phyloP scores from a whole-genome alignment of 2,113 vertebrate genomes.

The Scomber japonicus region DNA sequence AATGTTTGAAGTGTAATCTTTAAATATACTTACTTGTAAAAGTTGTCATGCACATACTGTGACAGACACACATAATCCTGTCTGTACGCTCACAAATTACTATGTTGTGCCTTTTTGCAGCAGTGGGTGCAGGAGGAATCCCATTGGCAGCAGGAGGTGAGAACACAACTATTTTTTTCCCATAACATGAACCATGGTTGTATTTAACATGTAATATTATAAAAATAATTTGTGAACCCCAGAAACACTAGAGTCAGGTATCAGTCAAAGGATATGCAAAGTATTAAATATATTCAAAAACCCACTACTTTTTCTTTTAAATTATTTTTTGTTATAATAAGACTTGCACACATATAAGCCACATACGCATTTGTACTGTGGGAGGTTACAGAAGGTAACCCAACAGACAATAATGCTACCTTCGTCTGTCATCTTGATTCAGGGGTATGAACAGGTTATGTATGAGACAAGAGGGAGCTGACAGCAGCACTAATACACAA shows the following conservation, averaged over 20 bases:
- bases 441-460: constrained; percentile 71
- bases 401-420: constrained; percentile 42
- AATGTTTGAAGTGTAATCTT: no score
- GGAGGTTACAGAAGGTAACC: neutral
- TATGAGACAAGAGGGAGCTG: constrained; percentile 44
- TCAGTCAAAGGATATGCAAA: neutral
- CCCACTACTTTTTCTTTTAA: neutral
- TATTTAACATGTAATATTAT: neutral
- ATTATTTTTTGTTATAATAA: no score
- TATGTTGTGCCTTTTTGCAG: constrained; percentile 36
- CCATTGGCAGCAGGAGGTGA: constrained; percentile 74
- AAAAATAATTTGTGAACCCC: neutral
- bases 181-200: no score
- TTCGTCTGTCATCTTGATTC: constrained; percentile 66
- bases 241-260: neutral
- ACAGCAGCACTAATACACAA: constrained; percentile 17
- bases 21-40: no score
- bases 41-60: no score
- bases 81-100: neutral
- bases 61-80: neutral
- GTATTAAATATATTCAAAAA: neutral
- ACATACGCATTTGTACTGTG: neutral
- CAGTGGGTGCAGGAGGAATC: constrained; percentile 64
- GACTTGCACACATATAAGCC: neutral
- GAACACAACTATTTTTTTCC: neutral